phyloP scores from a whole-genome alignment of 2,797 vertebrate genomes.

The Linurgus olivaceus region DNA sequence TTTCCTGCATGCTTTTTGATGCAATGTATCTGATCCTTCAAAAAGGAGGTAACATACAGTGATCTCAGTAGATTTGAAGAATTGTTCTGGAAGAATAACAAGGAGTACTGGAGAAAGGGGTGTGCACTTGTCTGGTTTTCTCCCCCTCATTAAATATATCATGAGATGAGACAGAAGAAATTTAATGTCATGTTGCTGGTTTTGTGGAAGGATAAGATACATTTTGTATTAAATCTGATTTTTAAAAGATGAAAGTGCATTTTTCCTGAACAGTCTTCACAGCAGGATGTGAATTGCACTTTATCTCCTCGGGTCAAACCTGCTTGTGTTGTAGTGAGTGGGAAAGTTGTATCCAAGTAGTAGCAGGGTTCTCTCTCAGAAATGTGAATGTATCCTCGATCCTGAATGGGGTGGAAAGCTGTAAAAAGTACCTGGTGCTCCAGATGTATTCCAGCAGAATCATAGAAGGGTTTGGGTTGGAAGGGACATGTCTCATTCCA shows the following conservation, averaged over 20 bases:
- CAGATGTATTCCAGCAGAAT: not conserved
- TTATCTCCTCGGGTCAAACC: not conserved
- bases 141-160: not conserved
- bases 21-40: slow-evolving; percentile 45
- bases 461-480: not conserved
- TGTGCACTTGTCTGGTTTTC: not conserved
- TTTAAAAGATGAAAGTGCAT: not conserved
- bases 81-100: slow-evolving; percentile 45
- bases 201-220: not conserved
- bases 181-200: not conserved
- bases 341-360: not conserved
- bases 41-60: slow-evolving; percentile 37
- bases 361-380: not conserved
- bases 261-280: not conserved
- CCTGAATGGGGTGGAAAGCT: not conserved
- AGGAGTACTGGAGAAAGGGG: slow-evolving; percentile 3
- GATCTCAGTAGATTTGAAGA: slow-evolving; percentile 59
- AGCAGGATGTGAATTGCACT: not conserved
- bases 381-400: not conserved
- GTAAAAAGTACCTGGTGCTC: not conserved
- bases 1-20: slow-evolving; percentile 55
- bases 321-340: not conserved
- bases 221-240: not conserved
- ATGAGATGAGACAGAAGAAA: not conserved
- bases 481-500: not conserved